phyloP scores from a whole-genome alignment of 2,797 vertebrate genomes.

The Darevskia mixta region DNA sequence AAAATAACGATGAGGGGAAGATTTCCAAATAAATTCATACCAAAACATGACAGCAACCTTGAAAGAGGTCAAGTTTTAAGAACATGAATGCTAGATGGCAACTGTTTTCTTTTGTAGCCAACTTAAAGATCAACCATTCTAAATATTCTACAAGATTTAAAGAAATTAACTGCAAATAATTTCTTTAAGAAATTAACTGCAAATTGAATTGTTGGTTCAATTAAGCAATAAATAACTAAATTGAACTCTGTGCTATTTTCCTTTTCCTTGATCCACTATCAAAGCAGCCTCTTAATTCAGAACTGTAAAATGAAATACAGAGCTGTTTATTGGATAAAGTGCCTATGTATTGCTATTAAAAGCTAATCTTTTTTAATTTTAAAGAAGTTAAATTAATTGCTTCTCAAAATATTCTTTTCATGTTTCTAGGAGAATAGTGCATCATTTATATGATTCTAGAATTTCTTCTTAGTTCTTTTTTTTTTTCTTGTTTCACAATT shows the following conservation, averaged over 20 bases:
- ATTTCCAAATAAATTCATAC: background rate
- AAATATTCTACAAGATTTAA: background rate
- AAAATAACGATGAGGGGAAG: background rate
- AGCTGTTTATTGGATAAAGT: constrained; percentile 14
- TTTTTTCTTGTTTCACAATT: background rate
- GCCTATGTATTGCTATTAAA: background rate
- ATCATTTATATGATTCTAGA: background rate
- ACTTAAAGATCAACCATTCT: background rate
- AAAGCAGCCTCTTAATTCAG: constrained; percentile 24
- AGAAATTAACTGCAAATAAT: background rate
- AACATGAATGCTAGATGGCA: background rate
- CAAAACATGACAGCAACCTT: background rate
- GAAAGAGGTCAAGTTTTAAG: background rate
- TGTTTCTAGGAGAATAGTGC: background rate
- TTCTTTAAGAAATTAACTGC: background rate
- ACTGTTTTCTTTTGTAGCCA: background rate
- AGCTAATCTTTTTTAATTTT: background rate
- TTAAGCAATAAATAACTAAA: constrained; percentile 1
- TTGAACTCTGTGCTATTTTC: background rate
- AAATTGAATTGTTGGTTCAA: background rate
- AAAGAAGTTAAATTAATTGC: background rate
- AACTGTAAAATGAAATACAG: constrained; percentile 20
- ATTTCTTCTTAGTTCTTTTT: background rate
- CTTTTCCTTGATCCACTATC: background rate
- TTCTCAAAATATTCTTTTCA: background rate